Evolutionary conservation across 37 sponge, comb jelly and placozoan genomes (phyloP), one percentile per base, ranked within the genome.

Genomic region (Bolinopsis microptera): DNA sequence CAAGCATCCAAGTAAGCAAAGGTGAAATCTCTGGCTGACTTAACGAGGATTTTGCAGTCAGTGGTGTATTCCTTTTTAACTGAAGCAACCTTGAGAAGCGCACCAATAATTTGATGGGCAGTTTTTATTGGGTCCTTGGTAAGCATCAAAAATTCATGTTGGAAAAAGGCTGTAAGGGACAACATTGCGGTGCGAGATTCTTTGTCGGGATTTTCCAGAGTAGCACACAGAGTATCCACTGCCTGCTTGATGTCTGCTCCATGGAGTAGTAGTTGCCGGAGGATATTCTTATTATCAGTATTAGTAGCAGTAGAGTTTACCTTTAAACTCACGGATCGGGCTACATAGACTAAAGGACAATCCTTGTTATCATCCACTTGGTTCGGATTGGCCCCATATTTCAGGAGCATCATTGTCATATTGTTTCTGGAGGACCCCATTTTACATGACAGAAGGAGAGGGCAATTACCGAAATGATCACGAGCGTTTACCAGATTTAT

Each of bases 51-150:
- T 9, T 24, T 24, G 48, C 90, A 86, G 26, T 86, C 90, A 33
- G 48, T 86, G 0, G 90, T 27, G 36, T 86, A 86, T 48, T 86
- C 90, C 22, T 86, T 1, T 26, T 86, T 86, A 23, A 41, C 27
- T 0, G 34, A 3, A 27, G 90, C 24, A 1, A 86, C 61, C 30
- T 86, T 35, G 30, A 86, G 25, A 2, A 86, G 90, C 30, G 1
- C 0, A 0, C 28, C n/a, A 37, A 18, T 86, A 23, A 39, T 25
- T 39, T 86, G 61, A 27, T 86, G 41, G 18, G 90, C 90, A 1
- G 90, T 86, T 27, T 38, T 86, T 21, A 86, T 39, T 3, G 90
- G 90, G 90, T 86, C 90, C 30, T 38, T 86, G 90, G 90, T 86
- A 13, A 38, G 28, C 0, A 26, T 8, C 26, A 86, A n/a, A 38